Conservation (phyloP, 2,797 vertebrate genomes). For the Choloepus didactylus region DNA sequence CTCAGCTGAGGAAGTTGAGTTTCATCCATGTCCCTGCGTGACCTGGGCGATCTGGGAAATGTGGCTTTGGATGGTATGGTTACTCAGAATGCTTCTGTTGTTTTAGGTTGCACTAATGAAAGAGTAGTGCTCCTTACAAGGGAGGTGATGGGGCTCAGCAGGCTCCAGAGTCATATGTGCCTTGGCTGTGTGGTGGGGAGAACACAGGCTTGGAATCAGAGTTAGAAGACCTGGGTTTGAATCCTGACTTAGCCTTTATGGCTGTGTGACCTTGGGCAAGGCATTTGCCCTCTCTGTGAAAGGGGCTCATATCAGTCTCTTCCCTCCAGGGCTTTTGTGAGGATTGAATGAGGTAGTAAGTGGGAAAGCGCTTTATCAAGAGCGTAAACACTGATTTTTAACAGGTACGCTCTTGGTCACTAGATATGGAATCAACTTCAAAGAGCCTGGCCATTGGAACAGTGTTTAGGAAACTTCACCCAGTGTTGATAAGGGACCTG, state of each 20-base stretch:
- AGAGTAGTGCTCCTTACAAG: not conserved
- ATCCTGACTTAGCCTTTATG: not conserved
- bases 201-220: not conserved
- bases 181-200: not conserved
- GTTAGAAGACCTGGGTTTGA: constrained; percentile 19
- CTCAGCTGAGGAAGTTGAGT: not conserved
- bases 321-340: not conserved
- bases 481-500: not conserved
- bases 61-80: not conserved
- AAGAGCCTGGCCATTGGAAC: not conserved
- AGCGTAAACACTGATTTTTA: not conserved
- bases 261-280: not conserved
- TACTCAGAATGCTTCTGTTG: not conserved
- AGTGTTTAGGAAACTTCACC: not conserved
- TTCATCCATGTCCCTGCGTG: not conserved
- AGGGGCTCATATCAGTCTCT: not conserved
- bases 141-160: not conserved
- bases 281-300: not conserved
- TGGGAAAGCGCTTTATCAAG: constrained; percentile 21
- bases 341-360: not conserved
- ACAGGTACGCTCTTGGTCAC: not conserved
- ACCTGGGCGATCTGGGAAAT: not conserved
- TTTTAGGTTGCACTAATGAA: not conserved
- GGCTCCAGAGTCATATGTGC: not conserved
- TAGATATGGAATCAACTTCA: not conserved